A percentile compares a stretch with the other conserved stretches of the same genome.
Evolutionary conservation across 2,797 vertebrate species (phyloP).

Genomic region (Tamandua tetradactyla): DNA sequence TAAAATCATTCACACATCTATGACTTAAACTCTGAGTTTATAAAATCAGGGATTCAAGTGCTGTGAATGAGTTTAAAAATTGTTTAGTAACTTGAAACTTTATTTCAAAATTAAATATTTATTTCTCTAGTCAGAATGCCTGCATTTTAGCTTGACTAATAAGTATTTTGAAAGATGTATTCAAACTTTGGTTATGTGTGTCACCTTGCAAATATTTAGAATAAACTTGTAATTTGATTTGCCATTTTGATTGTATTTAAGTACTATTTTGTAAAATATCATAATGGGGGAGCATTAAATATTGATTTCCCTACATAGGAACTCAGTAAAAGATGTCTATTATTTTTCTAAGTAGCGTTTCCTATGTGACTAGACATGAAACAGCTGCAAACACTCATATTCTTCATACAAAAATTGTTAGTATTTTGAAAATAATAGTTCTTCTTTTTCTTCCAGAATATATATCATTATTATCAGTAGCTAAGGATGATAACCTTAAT

Average conservation of each 20-base stretch:
- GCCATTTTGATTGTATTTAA: conserved; percentile 11
- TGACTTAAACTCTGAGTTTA: conserved; percentile 38
- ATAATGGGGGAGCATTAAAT: conserved; percentile 5
- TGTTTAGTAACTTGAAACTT: conserved; percentile 21
- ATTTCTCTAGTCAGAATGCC: conserved; percentile 6
- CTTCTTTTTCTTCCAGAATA: neutral
- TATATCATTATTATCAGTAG: conserved; percentile 19
- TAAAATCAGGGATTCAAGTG: conserved; percentile 13
- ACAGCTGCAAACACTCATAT: conserved; percentile 36
- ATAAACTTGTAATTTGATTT: conserved; percentile 30
- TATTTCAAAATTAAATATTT: conserved; percentile 41
- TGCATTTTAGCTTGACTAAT: conserved; percentile 2
- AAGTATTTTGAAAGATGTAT: neutral
- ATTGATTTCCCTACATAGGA: conserved; percentile 3
- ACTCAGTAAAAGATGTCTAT: neutral
- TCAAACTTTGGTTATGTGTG: conserved; percentile 9
- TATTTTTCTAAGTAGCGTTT: neutral
- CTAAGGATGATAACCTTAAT: conserved; percentile 22
- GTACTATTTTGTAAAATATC: conserved; percentile 16
- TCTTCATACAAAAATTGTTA: conserved; percentile 27
- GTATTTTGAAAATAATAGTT: neutral
- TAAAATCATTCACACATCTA: conserved; percentile 28
- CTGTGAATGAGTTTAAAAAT: neutral
- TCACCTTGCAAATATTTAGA: conserved; percentile 23
- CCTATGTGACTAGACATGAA: conserved; percentile 13